Conservation (phyloP, 2,797 vertebrate genomes). For the Mallotus villosus region DNA sequence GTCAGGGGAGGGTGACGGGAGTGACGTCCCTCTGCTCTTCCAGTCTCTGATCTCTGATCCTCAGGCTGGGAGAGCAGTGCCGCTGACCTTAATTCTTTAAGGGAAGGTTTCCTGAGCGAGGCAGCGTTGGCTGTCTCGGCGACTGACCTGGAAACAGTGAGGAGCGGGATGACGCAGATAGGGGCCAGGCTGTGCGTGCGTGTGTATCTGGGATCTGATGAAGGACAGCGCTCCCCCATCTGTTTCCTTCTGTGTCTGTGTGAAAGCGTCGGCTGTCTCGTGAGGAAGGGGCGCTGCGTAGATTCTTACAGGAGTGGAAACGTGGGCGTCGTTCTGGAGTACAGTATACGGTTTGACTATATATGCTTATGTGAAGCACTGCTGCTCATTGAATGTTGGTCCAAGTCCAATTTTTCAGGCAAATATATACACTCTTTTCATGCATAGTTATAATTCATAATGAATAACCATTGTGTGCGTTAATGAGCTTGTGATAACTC, state of each 20-base stretch:
- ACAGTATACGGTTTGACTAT: neutral
- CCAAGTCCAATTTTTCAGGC: too few species aligned
- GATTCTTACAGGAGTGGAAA: neutral
- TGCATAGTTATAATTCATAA: neutral
- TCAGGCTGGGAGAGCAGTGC: conserved; percentile 11
- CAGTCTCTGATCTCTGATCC: conserved; percentile 54
- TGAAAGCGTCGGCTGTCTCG: neutral
- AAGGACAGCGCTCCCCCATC: conserved; percentile 56
- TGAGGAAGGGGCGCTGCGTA: neutral
- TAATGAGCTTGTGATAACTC: neutral
- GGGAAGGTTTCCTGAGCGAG: conserved; percentile 57
- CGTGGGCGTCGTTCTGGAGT: neutral
- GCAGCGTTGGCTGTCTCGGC: conserved; percentile 9
- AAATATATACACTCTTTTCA: too few species aligned
- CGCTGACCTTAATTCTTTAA: conserved; percentile 57
- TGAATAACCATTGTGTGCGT: conserved; percentile 38
- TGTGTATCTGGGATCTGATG: conserved; percentile 41
- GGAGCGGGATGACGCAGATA: conserved; percentile 38
- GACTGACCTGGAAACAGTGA: conserved; percentile 56
- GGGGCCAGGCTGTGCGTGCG: neutral
- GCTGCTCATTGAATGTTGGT: conserved; percentile 28
- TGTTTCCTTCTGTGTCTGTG: conserved; percentile 59
- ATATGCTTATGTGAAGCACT: neutral
- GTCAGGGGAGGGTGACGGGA: conserved; percentile 22
- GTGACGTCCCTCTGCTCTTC: conserved; percentile 54